These are phyloP conservation scores for Campoletis raptor DNA, from an alignment of 2,888 invertebrate species.

Conservation along the genomic window DNA sequence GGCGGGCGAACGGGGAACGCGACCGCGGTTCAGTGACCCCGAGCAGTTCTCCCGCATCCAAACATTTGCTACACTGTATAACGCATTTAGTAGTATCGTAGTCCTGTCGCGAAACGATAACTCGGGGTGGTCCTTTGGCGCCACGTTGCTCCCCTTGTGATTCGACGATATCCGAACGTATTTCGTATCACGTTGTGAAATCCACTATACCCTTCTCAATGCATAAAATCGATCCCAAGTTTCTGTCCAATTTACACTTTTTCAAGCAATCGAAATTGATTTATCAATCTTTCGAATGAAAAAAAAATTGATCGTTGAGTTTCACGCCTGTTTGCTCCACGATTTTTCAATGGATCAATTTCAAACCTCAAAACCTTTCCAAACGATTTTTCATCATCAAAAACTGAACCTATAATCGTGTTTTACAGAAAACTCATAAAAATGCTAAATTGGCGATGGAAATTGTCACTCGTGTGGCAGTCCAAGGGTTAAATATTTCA, in stretches of 20 bases:
- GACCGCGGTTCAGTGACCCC: conserved; percentile 81
- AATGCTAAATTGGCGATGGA: no score
- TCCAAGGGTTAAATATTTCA: neutral
- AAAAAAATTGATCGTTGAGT: neutral
- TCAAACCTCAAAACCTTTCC: no score
- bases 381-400: no score
- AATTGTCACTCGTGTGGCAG: no score
- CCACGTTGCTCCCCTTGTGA: conserved; percentile 15
- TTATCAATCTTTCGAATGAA: neutral
- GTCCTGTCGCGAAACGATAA: conserved; percentile 30
- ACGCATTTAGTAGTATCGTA: conserved; percentile 34
- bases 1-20: conserved; percentile 69
- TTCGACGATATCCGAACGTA: neutral
- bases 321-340: no score
- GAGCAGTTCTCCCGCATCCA: conserved; percentile 69
- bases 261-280: neutral
- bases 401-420: no score
- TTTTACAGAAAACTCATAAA: no score
- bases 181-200: neutral
- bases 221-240: neutral
- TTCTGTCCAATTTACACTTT: neutral
- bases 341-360: no score
- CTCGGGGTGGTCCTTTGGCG: conserved; percentile 38
- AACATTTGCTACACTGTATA: conserved; percentile 47
- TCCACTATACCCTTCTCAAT: neutral